A percentile compares a stretch with the other conserved stretches of the same genome.
Conservation (phyloP, 2,888 invertebrate genomes). For the Eupithecia tripunctaria region DNA sequence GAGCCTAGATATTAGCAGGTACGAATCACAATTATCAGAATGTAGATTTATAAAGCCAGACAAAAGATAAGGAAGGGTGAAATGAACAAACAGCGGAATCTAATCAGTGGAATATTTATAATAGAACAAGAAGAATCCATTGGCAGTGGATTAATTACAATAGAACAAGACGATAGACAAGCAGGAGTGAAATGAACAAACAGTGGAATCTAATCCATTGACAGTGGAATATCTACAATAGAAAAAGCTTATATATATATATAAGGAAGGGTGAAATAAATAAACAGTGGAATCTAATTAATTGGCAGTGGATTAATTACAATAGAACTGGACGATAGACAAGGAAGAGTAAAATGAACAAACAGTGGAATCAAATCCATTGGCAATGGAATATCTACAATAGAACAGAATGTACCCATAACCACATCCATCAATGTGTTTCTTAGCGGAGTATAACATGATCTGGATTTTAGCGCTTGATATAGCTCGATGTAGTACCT, state of each 20-base stretch:
- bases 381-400: too few relatives aligned
- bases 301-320: not conserved
- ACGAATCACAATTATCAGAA: not conserved
- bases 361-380: not conserved
- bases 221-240: not conserved
- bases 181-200: too few relatives aligned
- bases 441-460: not conserved
- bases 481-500: not conserved
- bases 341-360: too few relatives aligned
- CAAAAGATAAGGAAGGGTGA: not conserved
- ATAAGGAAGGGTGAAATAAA: too few relatives aligned
- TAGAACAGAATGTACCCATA: not conserved
- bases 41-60: not conserved
- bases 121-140: too few relatives aligned
- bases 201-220: not conserved
- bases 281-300: not conserved
- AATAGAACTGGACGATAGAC: too few relatives aligned
- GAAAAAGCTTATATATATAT: too few relatives aligned
- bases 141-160: too few relatives aligned
- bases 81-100: not conserved
- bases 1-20: not conserved
- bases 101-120: not conserved
- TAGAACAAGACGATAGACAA: not conserved
- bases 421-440: not conserved
- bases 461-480: not conserved